Base-by-base conservation (phyloP, 2,888 invertebrate species). In the Polylopha cassiicola region DNA sequence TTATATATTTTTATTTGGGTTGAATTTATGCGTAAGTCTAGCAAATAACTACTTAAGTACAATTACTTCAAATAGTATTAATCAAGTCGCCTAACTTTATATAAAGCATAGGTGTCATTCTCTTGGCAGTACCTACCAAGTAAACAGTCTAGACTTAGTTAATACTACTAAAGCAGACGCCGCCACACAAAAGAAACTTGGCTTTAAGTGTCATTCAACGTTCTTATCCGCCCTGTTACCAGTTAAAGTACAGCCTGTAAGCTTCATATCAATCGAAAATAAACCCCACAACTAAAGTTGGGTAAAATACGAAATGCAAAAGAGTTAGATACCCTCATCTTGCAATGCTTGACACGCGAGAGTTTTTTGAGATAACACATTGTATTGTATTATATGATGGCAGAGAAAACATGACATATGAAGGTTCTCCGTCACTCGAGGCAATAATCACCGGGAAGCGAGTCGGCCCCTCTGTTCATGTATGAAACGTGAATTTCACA, bases 291-390 rank as follows among this genome's bases (percentile, higher is more conserved):
- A 4, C n/a, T 8, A 22, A 23, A 31, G 4, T 13, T 3, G 4
- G n/a, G n/a, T n/a, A 3, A 7, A 10, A 13, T 4, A 3, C 4
- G 15, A 15, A 14, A 23, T 17, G 10, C 10, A 11, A 33, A 23
- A 33, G 17, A 18, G n/a, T 32, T 5, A 31, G 13, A 24, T 22
- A 41, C 41, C 41, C 30, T 41, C 34, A 36, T 39, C 32, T 39
- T 30, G n/a, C n/a, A 18, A 39, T 22, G 11, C 34, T 30, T 21
- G 41, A 36, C 32, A 33, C n/a, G 34, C 29, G 24, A 17, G 29
- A 18, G 30, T 31, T 41, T 34, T 33, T 41, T 34, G 34, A 36
- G 41, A 34, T 34, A 39, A 20, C 39, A 28, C 33, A 28, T 34
- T 28, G 32, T 28, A 39, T 39, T 33, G 32, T 39, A 39, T 28